These are phyloP conservation scores for Ephestia elutella DNA, from an alignment of 1,140 invertebrate genomes.

Conservation along the genomic window DNA sequence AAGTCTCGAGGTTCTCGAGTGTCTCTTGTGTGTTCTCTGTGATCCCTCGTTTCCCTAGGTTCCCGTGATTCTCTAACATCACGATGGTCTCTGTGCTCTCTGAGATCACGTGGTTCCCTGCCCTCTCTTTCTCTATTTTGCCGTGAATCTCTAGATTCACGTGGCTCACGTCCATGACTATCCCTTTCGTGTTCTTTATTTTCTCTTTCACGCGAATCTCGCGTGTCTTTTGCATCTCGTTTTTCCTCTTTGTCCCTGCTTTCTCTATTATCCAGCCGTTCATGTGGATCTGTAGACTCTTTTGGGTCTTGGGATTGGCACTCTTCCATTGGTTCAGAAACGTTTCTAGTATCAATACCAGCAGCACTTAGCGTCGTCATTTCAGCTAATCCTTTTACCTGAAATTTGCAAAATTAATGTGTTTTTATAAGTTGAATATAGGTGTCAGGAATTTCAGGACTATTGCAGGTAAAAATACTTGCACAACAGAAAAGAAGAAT, in stretches of 20 bases:
- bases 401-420: too few relatives aligned
- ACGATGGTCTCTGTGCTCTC: conserved; percentile 38
- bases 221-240: conserved; percentile 44
- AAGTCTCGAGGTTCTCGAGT: conserved; percentile 36
- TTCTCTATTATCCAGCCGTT: conserved; percentile 48
- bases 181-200: conserved; percentile 48
- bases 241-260: conserved; percentile 54
- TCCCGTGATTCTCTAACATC: conserved; percentile 44
- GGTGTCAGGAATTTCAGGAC: too few relatives aligned
- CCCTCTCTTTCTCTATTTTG: conserved; percentile 38
- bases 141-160: conserved; percentile 41
- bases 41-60: conserved; percentile 35
- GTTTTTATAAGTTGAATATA: too few relatives aligned
- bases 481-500: too few relatives aligned
- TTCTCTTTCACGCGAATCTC: conserved; percentile 49
- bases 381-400: conserved; percentile 92
- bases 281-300: conserved; percentile 46
- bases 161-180: conserved; percentile 32
- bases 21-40: conserved; percentile 35
- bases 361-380: conserved; percentile 87
- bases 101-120: conserved; percentile 44
- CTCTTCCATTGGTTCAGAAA: conserved; percentile 67
- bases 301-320: conserved; percentile 51
- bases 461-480: too few relatives aligned
- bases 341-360: conserved; percentile 63